phyloP scores from a whole-genome alignment of 2,113 vertebrate genomes.

The Circaetus cinerascens region DNA sequence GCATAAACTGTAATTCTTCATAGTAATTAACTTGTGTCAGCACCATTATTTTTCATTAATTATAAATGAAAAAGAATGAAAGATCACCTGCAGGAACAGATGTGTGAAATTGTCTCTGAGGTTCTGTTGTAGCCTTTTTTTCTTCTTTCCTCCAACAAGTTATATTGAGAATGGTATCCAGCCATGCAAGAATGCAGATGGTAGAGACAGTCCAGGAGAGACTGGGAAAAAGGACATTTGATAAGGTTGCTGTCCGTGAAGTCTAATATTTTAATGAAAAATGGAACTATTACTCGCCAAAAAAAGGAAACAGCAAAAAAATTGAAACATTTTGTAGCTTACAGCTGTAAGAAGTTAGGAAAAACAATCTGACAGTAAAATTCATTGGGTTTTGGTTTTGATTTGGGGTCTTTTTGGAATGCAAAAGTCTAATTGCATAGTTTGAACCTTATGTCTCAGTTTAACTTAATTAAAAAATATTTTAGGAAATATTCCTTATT shows the following conservation, averaged over 20 bases:
- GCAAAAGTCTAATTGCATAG: neutral
- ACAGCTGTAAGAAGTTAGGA: neutral
- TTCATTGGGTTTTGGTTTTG: neutral
- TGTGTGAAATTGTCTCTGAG: conserved; percentile 72
- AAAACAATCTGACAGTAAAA: neutral
- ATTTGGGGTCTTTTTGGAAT: neutral
- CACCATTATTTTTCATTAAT: conserved; percentile 83
- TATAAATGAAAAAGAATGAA: conserved; percentile 78
- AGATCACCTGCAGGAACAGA: conserved; percentile 74
- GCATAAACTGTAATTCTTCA: conserved; percentile 80
- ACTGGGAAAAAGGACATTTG: neutral
- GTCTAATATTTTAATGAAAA: neutral
- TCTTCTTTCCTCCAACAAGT: neutral
- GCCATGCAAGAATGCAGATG: neutral
- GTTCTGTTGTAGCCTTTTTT: neutral
- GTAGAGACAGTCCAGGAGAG: neutral
- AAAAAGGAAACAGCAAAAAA: neutral
- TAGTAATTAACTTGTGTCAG: conserved; percentile 80
- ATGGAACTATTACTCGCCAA: neutral
- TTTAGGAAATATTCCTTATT: neutral
- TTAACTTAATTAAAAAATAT: neutral
- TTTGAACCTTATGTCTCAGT: neutral
- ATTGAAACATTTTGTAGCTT: neutral
- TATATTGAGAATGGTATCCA: neutral
- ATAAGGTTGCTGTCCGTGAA: neutral